These are phyloP conservation scores for Ellobius talpinus DNA, from an alignment of 2,113 vertebrate genomes.

Conservation along the genomic window DNA sequence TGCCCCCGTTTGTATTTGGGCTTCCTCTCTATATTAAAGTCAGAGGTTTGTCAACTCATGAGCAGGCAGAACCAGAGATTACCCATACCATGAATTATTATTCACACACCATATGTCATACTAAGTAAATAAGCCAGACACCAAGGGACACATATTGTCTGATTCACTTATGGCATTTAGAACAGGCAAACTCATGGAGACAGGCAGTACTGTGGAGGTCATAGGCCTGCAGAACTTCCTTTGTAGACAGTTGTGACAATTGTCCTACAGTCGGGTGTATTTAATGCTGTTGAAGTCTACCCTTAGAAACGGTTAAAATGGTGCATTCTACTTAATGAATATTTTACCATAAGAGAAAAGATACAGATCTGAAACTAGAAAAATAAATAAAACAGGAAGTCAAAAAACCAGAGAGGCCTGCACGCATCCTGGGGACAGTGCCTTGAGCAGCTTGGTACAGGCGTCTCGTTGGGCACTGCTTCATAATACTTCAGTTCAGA, in stretches of 20 bases:
- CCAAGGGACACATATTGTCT: background rate
- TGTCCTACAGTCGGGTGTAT: background rate
- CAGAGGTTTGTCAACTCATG: background rate
- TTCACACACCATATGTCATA: background rate
- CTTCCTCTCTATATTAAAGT: background rate
- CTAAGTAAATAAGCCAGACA: background rate
- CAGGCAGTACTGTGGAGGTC: background rate
- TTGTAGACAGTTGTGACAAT: background rate
- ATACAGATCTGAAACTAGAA: background rate
- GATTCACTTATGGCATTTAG: background rate
- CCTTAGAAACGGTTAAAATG: background rate
- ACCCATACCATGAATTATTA: background rate
- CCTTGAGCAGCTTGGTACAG: background rate
- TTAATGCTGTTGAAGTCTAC: background rate
- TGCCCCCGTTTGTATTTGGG: background rate
- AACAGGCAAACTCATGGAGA: background rate
- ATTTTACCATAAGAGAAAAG: background rate
- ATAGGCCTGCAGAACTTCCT: background rate
- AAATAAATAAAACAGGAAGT: background rate
- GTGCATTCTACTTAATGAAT: background rate
- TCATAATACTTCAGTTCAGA: background rate
- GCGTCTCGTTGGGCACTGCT: background rate
- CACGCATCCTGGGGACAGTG: background rate
- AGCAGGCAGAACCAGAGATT: background rate
- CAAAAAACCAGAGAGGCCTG: background rate